Conservation (phyloP, 2,113 vertebrate genomes). For the Urocitellus parryii region DNA sequence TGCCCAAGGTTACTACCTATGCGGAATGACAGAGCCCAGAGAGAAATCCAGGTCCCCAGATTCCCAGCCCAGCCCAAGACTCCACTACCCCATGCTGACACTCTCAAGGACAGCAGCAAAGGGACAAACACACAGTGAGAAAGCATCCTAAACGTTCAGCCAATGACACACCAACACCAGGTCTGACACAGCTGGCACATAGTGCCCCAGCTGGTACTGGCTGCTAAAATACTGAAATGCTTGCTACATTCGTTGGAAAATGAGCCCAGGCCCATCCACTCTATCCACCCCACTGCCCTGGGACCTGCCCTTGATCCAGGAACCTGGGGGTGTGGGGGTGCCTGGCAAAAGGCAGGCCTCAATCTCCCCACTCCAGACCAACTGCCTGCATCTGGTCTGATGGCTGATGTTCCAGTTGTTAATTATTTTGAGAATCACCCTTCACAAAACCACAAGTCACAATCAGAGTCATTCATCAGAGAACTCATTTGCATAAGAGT, state of each 20-base stretch:
- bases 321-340: not conserved
- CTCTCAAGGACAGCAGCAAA: not conserved
- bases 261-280: too few relatives aligned
- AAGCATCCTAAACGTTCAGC: not conserved
- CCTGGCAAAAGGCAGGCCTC: not conserved
- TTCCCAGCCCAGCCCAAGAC: not conserved
- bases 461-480: conserved; percentile 57
- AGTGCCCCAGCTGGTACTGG: not conserved
- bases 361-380: not conserved
- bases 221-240: not conserved
- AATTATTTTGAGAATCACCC: conserved; percentile 44
- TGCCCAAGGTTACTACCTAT: not conserved
- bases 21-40: not conserved
- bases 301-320: not conserved
- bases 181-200: rapidly evolving
- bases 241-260: not conserved
- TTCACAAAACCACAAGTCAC: conserved; percentile 57
- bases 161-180: not conserved
- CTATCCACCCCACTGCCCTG: not conserved
- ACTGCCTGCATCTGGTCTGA: not conserved
- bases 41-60: not conserved
- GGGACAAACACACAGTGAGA: not conserved
- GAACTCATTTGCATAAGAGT: conserved; percentile 45
- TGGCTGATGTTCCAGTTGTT: not conserved
- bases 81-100: not conserved